Conservation (phyloP, 2,888 invertebrate species). For the Polietes domitor region DNA sequence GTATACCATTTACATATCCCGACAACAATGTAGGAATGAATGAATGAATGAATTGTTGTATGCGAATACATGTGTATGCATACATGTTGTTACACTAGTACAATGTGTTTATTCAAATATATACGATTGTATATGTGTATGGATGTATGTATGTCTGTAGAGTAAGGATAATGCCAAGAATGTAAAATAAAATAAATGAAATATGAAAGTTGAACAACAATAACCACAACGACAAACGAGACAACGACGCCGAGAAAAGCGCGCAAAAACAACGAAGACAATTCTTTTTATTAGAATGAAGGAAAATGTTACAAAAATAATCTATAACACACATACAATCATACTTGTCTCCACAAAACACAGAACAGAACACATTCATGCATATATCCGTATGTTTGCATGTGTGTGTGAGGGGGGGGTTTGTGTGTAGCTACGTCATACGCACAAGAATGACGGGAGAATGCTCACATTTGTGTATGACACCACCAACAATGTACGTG, state of each 20-base stretch:
- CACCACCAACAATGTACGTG: constrained; percentile 33
- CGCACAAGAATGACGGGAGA: not conserved
- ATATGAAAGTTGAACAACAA: constrained; percentile 18
- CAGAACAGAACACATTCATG: not conserved
- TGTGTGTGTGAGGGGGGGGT: too few relatives aligned
- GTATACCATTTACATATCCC: too few relatives aligned
- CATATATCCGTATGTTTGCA: not conserved
- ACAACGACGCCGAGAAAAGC: constrained; percentile 11
- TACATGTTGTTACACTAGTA: not conserved
- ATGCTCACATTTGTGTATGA: constrained; percentile 41
- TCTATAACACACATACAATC: not conserved
- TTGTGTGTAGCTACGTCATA: not conserved
- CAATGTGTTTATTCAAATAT: constrained; percentile 12
- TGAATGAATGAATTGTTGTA: too few relatives aligned
- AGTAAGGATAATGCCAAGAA: not conserved
- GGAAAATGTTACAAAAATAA: constrained; percentile 8
- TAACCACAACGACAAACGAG: not conserved
- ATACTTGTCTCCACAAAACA: too few relatives aligned
- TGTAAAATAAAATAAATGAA: constrained; percentile 30
- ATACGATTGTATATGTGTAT: not conserved
- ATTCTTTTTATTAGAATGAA: constrained; percentile 33
- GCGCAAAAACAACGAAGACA: constrained; percentile 4
- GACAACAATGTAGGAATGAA: too few relatives aligned
- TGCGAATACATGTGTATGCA: not conserved
- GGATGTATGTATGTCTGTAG: not conserved